Base-by-base conservation (phyloP, 1,140 invertebrate genomes). In the Proctacanthus coquilletti region DNA sequence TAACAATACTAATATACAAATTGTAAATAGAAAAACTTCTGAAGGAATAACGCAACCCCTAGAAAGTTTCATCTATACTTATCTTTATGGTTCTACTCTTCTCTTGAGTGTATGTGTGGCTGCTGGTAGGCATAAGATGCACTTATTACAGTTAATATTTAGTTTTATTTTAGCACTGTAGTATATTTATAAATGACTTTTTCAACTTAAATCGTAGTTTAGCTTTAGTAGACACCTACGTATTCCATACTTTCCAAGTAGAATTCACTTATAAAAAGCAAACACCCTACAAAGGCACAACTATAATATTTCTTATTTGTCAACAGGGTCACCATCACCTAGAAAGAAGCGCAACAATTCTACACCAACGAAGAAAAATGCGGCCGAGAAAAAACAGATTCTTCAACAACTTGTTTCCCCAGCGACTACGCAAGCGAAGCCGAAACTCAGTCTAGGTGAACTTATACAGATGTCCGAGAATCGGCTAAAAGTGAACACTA, bases 271-370 rank as follows among this genome's bases (percentile, higher is more conserved):
- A 27, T 9, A 27, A 27, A 27, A 27, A 27, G 23, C 13, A 13
- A 27, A 27, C 23, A 27, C 23, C 8, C 23, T 27, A n/a, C n/a
- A n/a, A n/a, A n/a, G n/a, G n/a, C n/a, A n/a, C n/a, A n/a, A n/a
- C n/a, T n/a, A n/a, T n/a, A n/a, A n/a, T n/a, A n/a, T n/a, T n/a
- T n/a, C n/a, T n/a, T n/a, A 21, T 38, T 38, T 20, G 32, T 29
- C 10, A 17, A 25, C 23, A 80, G 76, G 74, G 52, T 72, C 72
- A 23, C 75, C 76, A 23, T 77, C 74, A 18, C 75, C 75, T 19
- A 67, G 75, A 40, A 76, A 77, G 53, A 76, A 76, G 61, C 65
- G 76, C 34, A 78, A 77, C 53, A 78, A 77, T 54, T 80, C 76
- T 27, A 77, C 71, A 36, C 72, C 73, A 42, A 74, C 70, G 29